phyloP scores from a whole-genome alignment of 1,140 invertebrate species.

The Plodia interpunctella region DNA sequence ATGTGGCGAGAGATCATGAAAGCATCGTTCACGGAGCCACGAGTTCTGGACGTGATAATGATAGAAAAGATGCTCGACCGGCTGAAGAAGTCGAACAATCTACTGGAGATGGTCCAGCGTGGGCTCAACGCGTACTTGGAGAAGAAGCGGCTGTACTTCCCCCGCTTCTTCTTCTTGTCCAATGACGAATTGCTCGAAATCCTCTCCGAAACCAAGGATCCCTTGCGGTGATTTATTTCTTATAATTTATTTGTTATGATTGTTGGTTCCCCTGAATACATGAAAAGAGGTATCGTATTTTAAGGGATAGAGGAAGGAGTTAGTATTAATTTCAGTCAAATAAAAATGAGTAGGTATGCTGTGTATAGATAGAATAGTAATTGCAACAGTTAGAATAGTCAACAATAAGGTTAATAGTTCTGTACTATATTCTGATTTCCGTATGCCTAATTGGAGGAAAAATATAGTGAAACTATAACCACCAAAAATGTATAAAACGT shows the following conservation, averaged over 20 bases:
- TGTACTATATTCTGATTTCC: too few species aligned
- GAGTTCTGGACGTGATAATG: slow-evolving; percentile 90
- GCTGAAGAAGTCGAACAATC: slow-evolving; percentile 91
- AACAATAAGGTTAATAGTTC: too few species aligned
- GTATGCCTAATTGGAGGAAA: too few species aligned
- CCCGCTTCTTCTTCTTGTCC: slow-evolving; percentile 96
- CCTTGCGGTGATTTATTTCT: slow-evolving; percentile 81
- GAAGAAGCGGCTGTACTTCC: slow-evolving; percentile 96
- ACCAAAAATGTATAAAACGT: too few species aligned
- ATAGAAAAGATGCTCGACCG: slow-evolving; percentile 96
- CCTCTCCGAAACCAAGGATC: slow-evolving; percentile 97
- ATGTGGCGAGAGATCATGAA: slow-evolving; percentile 98
- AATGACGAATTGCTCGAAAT: slow-evolving; percentile 98
- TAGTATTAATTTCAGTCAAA: background rate
- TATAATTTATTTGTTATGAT: background rate
- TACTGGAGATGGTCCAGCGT: slow-evolving; percentile 93
- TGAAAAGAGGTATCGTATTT: too few species aligned
- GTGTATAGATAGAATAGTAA: too few species aligned
- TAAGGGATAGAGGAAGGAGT: too few species aligned
- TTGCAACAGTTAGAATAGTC: too few species aligned
- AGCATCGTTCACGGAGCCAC: slow-evolving; percentile 84
- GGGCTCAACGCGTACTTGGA: slow-evolving; percentile 96
- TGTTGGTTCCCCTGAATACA: too few species aligned
- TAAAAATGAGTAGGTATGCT: too few species aligned
- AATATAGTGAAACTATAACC: too few species aligned